Percentiles rank a stretch among this genome's conserved stretches.
Conservation (phyloP, 1,140 invertebrate genomes). For the Agraylea sexmaculata region DNA sequence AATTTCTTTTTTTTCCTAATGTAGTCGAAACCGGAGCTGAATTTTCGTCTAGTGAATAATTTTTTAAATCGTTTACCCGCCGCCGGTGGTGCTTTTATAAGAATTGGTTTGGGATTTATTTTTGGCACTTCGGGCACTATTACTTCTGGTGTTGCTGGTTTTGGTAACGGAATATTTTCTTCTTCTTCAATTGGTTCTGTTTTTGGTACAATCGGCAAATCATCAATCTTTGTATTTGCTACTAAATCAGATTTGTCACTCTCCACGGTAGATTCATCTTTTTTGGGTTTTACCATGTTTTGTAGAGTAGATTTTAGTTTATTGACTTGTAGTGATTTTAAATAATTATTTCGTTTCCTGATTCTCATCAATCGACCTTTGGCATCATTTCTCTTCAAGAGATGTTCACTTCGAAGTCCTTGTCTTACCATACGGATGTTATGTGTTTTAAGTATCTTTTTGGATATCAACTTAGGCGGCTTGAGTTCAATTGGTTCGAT, state of each 20-base stretch:
- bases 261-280: neutral
- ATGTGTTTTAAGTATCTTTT: slow-evolving; percentile 15
- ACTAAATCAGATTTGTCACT: neutral
- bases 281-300: neutral
- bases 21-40: slow-evolving; percentile 67
- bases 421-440: slow-evolving; percentile 38
- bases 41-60: slow-evolving; percentile 37
- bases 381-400: slow-evolving; percentile 46
- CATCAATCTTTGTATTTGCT: neutral
- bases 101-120: too few relatives aligned
- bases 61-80: slow-evolving; percentile 34
- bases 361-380: slow-evolving; percentile 41
- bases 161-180: slow-evolving; percentile 29
- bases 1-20: slow-evolving; percentile 73
- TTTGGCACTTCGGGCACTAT: too few relatives aligned
- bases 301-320: slow-evolving; percentile 23
- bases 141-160: slow-evolving; percentile 22
- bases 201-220: neutral
- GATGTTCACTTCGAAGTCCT: slow-evolving; percentile 42
- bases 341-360: slow-evolving; percentile 42
- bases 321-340: slow-evolving; percentile 40
- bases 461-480: slow-evolving; percentile 12
- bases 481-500: slow-evolving; percentile 20
- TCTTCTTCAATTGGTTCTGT: slow-evolving; percentile 25
- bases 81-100: too few relatives aligned